Percentiles rank a stretch among this genome's conserved stretches.
Evolutionary conservation across 2,888 invertebrate species (phyloP).

Genomic region (Callosobruchus maculatus): DNA sequence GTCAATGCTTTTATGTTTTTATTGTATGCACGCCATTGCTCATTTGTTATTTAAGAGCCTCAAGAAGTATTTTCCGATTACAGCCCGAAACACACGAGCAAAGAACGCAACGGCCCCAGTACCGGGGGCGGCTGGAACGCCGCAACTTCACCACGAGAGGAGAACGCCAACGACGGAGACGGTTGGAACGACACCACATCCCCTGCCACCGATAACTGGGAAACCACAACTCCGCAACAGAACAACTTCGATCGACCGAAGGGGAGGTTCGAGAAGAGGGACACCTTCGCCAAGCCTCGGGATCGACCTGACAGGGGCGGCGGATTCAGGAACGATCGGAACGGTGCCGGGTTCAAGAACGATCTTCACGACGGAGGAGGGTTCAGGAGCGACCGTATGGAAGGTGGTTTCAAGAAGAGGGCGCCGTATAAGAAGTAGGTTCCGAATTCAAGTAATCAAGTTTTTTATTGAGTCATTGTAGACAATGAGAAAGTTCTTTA

Average conservation of each 20-base stretch:
- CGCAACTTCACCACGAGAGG: not conserved
- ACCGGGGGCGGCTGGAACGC: not conserved
- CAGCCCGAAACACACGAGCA: not conserved
- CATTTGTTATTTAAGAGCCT: too few relatives aligned
- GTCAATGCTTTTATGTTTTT: too few relatives aligned
- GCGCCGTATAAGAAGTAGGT: not conserved
- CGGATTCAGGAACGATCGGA: not conserved
- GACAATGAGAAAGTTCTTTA: too few relatives aligned
- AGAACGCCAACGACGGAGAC: constrained; percentile 1
- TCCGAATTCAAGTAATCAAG: not conserved
- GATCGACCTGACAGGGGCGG: not conserved
- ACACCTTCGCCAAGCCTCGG: not conserved
- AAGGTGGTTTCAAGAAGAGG: not conserved
- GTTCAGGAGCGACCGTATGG: not conserved
- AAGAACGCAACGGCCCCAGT: not conserved
- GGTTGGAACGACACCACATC: constrained; percentile 11
- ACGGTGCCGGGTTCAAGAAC: not conserved
- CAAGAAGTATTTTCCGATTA: not conserved
- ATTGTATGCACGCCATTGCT: too few relatives aligned
- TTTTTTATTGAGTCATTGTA: too few relatives aligned
- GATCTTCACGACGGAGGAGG: not conserved
- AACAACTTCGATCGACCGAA: not conserved
- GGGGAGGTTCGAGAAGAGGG: not conserved
- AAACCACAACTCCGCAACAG: not conserved
- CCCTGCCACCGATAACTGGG: constrained; percentile 7